Base-by-base conservation (phyloP, 2,888 invertebrate genomes). In the Eilema depressum region DNA sequence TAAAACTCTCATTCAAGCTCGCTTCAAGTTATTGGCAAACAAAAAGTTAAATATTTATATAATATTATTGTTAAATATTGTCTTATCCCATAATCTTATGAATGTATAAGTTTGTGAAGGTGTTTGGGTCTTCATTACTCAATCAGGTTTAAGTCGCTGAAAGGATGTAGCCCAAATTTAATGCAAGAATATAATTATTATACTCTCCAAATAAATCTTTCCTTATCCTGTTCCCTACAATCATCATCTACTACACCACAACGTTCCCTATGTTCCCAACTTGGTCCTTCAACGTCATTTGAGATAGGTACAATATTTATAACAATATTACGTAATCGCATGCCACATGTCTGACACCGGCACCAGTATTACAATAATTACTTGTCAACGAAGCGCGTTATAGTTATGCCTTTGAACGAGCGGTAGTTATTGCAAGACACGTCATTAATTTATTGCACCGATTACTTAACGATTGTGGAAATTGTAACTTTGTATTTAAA, bases 401-500 rank as follows among this genome's bases (percentile, higher is more conserved):
- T 56, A 66, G 66, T 69, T 69, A 68, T 53, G 37, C 30, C n/a
- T 63, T n/a, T 69, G n/a, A 66, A 59, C 26, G 12, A 25, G 14
- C 14, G n/a, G 63, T 57, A 66, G 53, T n/a, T 53, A 53, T 62
- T 69, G 72, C 63, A 53, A 66, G 23, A 33, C 30, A 65, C 25
- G 25, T 57, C 64, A 62, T 41, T 68, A 61, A 66, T 68, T 66
- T 70, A 61, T 73, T 67, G 65, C 68, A 30, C 11, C 12, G 26
- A 70, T 74, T 74, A 76, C 69, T 73, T 68, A 57, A 72, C 63
- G 47, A 37, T 56, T 70, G 56, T 64, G 47, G 61, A 59, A 59
- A 67, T 41, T 30, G 60, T 61, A 60, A 60, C 28, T 28, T 64
- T 28, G 26, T 63, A 53, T 56, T 30, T 53, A 65, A 65, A 53